A percentile compares a stretch with the other conserved stretches of the same genome.
phyloP scores from a whole-genome alignment of 2,113 vertebrate genomes.

The Poicephalus meyeri region DNA sequence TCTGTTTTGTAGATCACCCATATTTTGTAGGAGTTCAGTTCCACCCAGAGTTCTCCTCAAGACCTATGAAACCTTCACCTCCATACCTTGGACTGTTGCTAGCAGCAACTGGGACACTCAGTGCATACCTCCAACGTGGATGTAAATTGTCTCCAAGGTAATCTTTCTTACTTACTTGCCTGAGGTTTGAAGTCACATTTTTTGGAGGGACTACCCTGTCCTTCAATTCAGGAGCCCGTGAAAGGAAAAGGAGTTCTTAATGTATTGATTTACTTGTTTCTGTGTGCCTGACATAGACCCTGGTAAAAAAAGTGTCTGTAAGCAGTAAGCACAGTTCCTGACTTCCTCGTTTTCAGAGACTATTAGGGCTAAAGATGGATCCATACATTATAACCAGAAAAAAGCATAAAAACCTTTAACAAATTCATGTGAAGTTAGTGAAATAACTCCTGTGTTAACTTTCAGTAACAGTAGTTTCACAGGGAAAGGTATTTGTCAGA shows the following conservation, averaged over 20 bases:
- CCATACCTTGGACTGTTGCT: slow-evolving; percentile 80
- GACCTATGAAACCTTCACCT: slow-evolving; percentile 84
- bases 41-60: slow-evolving; percentile 83
- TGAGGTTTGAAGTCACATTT: background rate
- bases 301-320: background rate
- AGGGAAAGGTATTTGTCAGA: background rate
- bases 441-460: background rate
- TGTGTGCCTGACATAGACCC: background rate
- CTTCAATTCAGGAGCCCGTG: background rate
- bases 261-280: background rate
- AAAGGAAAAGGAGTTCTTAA: background rate
- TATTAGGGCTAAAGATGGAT: background rate
- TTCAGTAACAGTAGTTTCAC: background rate
- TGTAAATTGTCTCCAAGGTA: slow-evolving; percentile 79
- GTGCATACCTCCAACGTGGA: slow-evolving; percentile 70
- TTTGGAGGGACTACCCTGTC: background rate
- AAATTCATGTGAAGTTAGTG: background rate
- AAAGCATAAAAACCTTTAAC: background rate
- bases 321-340: background rate
- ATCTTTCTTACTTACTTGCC: background rate
- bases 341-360: background rate
- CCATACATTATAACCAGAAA: background rate
- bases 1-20: slow-evolving; percentile 74
- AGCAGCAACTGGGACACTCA: slow-evolving; percentile 77
- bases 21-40: slow-evolving; percentile 85